Evolutionary conservation across 2,797 vertebrate genomes (phyloP).

Genomic region (Crax fasciolata): DNA sequence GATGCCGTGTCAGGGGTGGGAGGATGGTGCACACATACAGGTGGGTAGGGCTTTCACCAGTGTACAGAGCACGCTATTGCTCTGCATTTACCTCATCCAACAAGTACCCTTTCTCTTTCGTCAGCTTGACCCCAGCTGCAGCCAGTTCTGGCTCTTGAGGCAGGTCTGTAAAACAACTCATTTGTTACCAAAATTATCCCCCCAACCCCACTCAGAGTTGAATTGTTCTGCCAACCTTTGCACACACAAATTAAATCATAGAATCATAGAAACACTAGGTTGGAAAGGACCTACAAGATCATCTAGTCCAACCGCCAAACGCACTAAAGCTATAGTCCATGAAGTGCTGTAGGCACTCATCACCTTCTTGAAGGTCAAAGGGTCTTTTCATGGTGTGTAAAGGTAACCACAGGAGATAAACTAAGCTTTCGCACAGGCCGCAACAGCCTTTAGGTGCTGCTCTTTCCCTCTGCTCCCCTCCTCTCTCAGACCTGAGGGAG

Average conservation of each 20-base stretch:
- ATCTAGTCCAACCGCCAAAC: not conserved
- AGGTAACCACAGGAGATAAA: slow-evolving; percentile 7
- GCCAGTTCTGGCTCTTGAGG: not conserved
- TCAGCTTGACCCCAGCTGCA: not conserved
- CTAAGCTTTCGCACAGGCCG: not conserved
- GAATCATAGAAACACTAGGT: no score
- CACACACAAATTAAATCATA: not conserved
- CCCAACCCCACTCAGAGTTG: not conserved
- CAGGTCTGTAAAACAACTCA: not conserved
- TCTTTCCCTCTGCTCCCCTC: not conserved
- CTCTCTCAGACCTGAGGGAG: slow-evolving; percentile 15
- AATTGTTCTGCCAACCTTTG: not conserved
- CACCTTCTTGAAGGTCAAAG: slow-evolving; percentile 29
- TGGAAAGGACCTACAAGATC: no score
- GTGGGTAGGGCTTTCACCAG: not conserved
- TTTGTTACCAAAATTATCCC: not conserved
- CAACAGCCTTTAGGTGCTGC: not conserved
- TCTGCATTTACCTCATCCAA: not conserved
- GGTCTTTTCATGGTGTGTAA: not conserved
- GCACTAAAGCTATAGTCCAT: not conserved
- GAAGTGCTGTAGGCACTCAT: not conserved
- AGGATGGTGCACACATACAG: not conserved
- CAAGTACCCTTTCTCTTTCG: not conserved
- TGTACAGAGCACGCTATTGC: not conserved
- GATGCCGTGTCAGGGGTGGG: not conserved